These are phyloP conservation scores for Enteromius paludinosus DNA, from an alignment of 2,797 vertebrate genomes.

Conservation along the genomic window DNA sequence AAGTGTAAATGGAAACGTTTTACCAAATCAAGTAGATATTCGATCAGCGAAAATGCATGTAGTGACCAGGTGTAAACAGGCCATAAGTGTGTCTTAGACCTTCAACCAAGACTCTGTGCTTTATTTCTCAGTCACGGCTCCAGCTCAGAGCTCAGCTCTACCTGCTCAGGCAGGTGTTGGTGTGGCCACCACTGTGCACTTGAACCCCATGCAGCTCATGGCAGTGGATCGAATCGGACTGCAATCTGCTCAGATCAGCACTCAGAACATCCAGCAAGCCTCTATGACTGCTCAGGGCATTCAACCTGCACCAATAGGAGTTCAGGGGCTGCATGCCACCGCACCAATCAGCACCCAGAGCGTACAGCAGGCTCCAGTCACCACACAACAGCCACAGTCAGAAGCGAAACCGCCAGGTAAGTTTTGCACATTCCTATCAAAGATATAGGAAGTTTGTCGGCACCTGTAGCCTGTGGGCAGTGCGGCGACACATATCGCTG, in stretches of 20 bases:
- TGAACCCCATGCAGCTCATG: slow-evolving; percentile 99
- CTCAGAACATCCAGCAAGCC: slow-evolving; percentile 91
- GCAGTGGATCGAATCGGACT: slow-evolving; percentile 94
- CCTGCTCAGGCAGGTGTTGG: slow-evolving; percentile 90
- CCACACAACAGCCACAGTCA: slow-evolving; percentile 78
- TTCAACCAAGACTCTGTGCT: slow-evolving; percentile 1
- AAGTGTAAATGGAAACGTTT: background rate
- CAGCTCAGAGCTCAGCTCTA: slow-evolving; percentile 91
- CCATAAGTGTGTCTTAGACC: background rate
- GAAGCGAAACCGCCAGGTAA: slow-evolving; percentile 91
- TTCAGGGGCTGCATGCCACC: slow-evolving; percentile 90
- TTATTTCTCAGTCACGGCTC: slow-evolving; percentile 85
- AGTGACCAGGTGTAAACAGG: background rate
- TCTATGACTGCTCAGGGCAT: slow-evolving; percentile 89
- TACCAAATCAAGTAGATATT: background rate
- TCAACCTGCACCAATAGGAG: slow-evolving; percentile 88
- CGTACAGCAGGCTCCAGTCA: slow-evolving; percentile 86
- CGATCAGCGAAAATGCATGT: background rate
- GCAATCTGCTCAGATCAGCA: slow-evolving; percentile 89
- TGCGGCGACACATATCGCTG: no score
- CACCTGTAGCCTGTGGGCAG: no score
- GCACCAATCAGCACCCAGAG: slow-evolving; percentile 87
- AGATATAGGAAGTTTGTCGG: background rate
- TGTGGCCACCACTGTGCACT: slow-evolving; percentile 94
- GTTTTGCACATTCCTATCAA: background rate